A percentile compares a stretch with the other conserved stretches of the same genome.
These are phyloP conservation scores for Corynorhinus townsendii DNA, from an alignment of 2,113 vertebrate species.

Conservation along the genomic window DNA sequence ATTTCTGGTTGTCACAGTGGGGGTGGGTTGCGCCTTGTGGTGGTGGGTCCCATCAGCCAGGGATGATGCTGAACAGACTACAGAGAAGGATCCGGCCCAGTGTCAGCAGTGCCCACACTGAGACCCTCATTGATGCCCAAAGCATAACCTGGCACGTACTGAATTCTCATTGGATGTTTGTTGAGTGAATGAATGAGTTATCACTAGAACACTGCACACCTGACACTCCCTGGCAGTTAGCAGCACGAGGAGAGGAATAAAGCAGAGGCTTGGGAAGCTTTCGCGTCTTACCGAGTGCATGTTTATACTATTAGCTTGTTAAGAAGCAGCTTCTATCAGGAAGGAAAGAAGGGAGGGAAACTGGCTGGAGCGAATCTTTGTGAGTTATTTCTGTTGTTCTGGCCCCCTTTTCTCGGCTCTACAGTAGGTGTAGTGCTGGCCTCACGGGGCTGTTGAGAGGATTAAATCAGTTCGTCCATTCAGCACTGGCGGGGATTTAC, in stretches of 20 bases:
- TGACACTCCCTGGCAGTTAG: neutral
- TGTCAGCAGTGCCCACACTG: accelerated
- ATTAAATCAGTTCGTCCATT: accelerated
- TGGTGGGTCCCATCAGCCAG: neutral
- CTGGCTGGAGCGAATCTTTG: neutral
- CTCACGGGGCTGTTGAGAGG: accelerated
- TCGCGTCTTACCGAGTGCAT: neutral
- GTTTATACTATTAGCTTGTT: neutral
- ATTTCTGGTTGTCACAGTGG: neutral
- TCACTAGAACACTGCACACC: neutral
- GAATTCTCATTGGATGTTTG: accelerated
- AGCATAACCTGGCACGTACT: accelerated
- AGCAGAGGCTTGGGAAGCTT: neutral
- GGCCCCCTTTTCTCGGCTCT: neutral
- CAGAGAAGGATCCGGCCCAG: neutral
- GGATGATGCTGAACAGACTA: neutral
- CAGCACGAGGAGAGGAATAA: accelerated
- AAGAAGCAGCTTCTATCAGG: neutral
- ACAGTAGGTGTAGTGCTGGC: accelerated
- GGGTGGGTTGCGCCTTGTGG: accelerated
- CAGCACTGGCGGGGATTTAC: accelerated
- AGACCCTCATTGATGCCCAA: neutral
- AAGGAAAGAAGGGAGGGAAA: neutral
- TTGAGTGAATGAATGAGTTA: neutral
- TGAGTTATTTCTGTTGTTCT: neutral